These are phyloP conservation scores for Hartigia nigra DNA, from an alignment of 2,888 invertebrate genomes.

Conservation along the genomic window DNA sequence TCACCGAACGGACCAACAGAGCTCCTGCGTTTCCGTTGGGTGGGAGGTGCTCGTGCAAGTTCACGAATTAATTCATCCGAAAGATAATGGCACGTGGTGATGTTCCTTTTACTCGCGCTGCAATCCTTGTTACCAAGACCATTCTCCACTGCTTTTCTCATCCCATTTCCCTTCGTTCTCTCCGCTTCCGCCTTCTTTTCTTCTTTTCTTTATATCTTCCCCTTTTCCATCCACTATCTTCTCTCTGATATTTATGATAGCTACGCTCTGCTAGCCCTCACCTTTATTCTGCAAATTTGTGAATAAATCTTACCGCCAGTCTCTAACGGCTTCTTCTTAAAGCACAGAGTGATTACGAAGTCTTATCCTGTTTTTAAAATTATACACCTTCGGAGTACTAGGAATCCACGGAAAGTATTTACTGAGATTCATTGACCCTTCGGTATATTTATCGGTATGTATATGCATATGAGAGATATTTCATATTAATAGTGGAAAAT, in stretches of 20 bases:
- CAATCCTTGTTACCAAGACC: not conserved
- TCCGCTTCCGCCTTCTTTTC: not conserved
- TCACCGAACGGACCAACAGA: not conserved
- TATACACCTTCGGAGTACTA: not conserved
- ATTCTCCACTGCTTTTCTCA: not conserved
- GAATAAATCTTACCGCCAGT: not conserved
- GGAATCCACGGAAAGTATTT: not conserved
- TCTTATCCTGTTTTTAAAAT: not conserved
- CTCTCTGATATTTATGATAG: slow-evolving; percentile 7
- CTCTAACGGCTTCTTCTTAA: not conserved
- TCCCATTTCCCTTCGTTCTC: not conserved
- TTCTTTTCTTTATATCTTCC: not conserved
- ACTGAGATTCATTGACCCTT: not conserved
- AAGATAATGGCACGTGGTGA: not conserved
- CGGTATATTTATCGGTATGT: not conserved
- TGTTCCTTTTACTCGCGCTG: slow-evolving; percentile 1
- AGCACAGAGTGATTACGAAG: not conserved
- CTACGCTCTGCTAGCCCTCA: not conserved
- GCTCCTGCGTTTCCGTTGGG: not conserved
- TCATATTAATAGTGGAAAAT: too few relatives aligned
- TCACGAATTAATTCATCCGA: slow-evolving; percentile 22
- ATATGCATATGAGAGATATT: not conserved
- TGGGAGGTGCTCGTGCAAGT: not conserved
- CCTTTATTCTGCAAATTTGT: not conserved
- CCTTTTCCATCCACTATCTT: not conserved